phyloP scores from a whole-genome alignment of 2,797 vertebrate genomes.

The Spheniscus humboldti region DNA sequence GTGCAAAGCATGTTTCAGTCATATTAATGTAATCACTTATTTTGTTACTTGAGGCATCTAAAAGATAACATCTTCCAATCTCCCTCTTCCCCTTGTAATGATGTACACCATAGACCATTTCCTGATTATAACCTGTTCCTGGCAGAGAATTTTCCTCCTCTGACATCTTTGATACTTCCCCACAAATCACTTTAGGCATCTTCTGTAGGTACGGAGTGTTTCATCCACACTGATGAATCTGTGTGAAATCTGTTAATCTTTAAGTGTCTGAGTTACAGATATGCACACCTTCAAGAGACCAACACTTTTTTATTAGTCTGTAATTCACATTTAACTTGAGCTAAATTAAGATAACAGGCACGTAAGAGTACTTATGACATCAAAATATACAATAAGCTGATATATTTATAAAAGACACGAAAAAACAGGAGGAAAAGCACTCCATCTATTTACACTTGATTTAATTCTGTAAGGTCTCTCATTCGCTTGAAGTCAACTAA shows the following conservation, averaged over 20 bases:
- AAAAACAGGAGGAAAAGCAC: neutral
- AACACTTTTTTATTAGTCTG: neutral
- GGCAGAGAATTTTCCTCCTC: neutral
- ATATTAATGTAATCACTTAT: neutral
- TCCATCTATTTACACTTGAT: neutral
- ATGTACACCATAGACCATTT: neutral
- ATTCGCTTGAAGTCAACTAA: neutral
- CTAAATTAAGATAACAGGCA: neutral
- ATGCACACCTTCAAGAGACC: neutral
- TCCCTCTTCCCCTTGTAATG: neutral
- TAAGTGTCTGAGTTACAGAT: neutral
- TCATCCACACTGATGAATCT: neutral
- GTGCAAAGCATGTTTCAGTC: neutral
- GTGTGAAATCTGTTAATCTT: neutral
- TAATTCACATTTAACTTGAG: neutral
- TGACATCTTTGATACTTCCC: neutral
- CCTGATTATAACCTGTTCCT: neutral
- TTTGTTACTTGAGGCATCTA: neutral
- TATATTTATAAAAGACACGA: neutral
- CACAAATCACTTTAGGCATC: neutral
- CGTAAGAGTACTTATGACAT: neutral
- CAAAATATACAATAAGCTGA: rapidly evolving
- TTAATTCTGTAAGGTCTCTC: neutral
- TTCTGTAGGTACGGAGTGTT: neutral
- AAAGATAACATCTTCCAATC: neutral